Conservation (phyloP, 2,888 invertebrate species). For the Falcaria lacertinaria region DNA sequence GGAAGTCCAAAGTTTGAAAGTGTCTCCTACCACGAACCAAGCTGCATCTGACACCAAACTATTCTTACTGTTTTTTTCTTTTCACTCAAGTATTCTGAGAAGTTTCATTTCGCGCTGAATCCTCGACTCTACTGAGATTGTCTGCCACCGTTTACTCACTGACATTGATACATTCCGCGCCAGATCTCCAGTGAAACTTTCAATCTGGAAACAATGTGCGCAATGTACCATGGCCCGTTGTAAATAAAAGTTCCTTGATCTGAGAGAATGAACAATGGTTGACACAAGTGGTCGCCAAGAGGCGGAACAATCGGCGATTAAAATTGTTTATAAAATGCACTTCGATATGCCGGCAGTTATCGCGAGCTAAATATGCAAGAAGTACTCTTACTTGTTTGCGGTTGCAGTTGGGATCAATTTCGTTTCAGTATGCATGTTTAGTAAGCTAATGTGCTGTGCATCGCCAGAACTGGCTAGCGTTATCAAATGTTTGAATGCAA, state of each 20-base stretch:
- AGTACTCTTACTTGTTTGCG: slow-evolving; percentile 22
- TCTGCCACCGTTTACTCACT: slow-evolving; percentile 40
- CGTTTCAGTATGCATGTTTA: slow-evolving; percentile 23
- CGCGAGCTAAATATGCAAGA: slow-evolving; percentile 24
- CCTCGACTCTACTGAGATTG: slow-evolving; percentile 36
- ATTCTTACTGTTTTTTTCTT: slow-evolving; percentile 53
- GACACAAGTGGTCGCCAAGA: slow-evolving; percentile 53
- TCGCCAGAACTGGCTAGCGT: background rate
- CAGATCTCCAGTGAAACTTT: slow-evolving; percentile 32
- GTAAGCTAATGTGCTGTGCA: background rate
- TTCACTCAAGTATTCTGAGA: slow-evolving; percentile 57
- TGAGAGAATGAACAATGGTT: slow-evolving; percentile 52
- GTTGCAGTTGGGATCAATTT: slow-evolving; percentile 22
- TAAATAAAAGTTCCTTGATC: slow-evolving; percentile 38
- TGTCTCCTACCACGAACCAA: slow-evolving; percentile 54
- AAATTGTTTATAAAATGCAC: slow-evolving; percentile 67
- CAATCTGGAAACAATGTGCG: slow-evolving; percentile 45
- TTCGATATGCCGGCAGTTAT: slow-evolving; percentile 53
- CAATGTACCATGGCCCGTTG: slow-evolving; percentile 36
- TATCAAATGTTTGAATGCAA: background rate
- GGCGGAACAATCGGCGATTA: slow-evolving; percentile 70
- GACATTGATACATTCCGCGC: slow-evolving; percentile 55
- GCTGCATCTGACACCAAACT: slow-evolving; percentile 72
- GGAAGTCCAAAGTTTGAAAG: slow-evolving; percentile 51
- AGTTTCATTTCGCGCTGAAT: slow-evolving; percentile 58